Evolutionary conservation across 2,113 vertebrate species (phyloP), one percentile per base, ranked within the genome.

Genomic region (Rallus limicola): DNA sequence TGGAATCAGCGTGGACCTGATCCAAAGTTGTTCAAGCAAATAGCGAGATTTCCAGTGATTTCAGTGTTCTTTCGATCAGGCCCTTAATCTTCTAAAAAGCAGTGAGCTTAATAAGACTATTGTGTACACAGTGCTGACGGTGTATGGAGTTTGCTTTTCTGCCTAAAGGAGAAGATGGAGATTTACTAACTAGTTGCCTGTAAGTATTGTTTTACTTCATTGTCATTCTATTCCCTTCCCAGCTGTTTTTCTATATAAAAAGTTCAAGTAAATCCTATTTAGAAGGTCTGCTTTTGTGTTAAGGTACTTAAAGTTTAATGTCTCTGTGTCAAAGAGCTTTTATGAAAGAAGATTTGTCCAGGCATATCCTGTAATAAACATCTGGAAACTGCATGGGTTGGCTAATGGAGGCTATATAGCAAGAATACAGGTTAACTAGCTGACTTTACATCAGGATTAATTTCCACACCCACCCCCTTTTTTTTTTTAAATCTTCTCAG

Each of bases 291-390:
- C 16, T 72, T 74, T 95, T 94, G 67, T 94, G 28, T 93, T 92
- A 91, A 90, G 90, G 78, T 94, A 93, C 82, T 92, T 94, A 90
- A 90, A 95, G 62, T 95, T 92, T 87, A 85, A 91, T 50, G 75
- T 50, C 74, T 94, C 72, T 88, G 59, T 93, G 69, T 82, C 80
- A 90, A 82, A 94, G 63, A 84, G 64, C 50, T 88, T 94, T 95
- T 81, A 74, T 90, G 70, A 96, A 95, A 90, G 76, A 91, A 78
- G 82, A 94, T 93, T 90, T 93, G 78, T 60, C 95, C 92, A 68
- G 91, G 53, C 76, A 77, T 95, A 91, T 86, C 80, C 78, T 95
- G 86, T 81, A 96, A 90, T 90, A 93, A 97, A 96, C 90, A 95
- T 91, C 95, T 96, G 93, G 75, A 90, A 94, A 82, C 86, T 91